Base-by-base conservation (phyloP, 2,888 invertebrate species). In the Rhogogaster chlorosoma region DNA sequence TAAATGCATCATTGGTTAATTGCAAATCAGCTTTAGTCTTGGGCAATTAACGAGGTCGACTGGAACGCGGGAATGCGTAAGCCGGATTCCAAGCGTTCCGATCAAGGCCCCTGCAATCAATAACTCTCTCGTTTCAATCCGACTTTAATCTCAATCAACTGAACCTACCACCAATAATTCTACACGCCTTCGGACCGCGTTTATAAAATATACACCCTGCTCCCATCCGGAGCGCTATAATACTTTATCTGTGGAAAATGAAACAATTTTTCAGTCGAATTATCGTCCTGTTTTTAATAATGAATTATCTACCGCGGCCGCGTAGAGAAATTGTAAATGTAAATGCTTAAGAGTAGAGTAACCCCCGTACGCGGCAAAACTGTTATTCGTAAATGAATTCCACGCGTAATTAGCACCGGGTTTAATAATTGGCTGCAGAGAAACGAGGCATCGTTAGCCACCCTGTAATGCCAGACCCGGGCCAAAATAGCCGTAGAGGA, bases 71-170 rank as follows among this genome's bases (percentile, higher is more conserved):
- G 83, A 83, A 83, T 83, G 83, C 83, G 45, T 70, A 70, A 67
- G 45, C 83, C 83, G 83, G 70, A 83, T 83, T 83, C 83, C 83
- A 83, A 53, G 45, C 83, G 67, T 83, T 45, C 83, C 83, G 83
- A 83, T 83, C 83, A 83, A 83, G 83, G 83, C 83, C 64, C 67
- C 83, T 61, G 64, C 83, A 67, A 45, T 83, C 83, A 83, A 83
- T 83, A 83, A 83, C 83, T 83, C 83, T 83, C 83, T 70, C 83
- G 83, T 70, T 80, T 70, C 83, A 49, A 67, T 83, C 29, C 70
- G 29, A 83, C 22, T 64, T 83, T 70, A 67, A 83, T 67, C 77
- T 53, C 77, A 77, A 77, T 77, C 77, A 77, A 53, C 77, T 18
- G 53, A 49, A n/a, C 32, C 15, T 49, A 9, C 49, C 29, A 1